A percentile compares a stretch with the other conserved stretches of the same genome.
These are phyloP conservation scores for Nasonia vitripennis DNA, from an alignment of 1,140 invertebrate species.

Conservation along the genomic window DNA sequence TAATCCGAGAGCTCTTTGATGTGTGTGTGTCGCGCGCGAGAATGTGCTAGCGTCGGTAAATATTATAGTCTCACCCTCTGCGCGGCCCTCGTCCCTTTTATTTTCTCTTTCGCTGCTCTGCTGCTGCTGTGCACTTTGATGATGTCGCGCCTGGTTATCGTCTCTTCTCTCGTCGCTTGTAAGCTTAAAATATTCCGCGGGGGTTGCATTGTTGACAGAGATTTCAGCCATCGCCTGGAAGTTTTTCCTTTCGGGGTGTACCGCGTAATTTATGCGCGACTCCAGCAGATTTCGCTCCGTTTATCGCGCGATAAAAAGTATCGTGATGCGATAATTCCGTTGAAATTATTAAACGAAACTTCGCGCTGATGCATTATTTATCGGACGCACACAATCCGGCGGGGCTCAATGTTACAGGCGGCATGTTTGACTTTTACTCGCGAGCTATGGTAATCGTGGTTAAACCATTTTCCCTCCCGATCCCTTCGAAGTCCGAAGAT, in stretches of 20 bases:
- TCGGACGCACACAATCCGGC: neutral
- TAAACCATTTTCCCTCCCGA: neutral
- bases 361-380: neutral
- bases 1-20: conserved; percentile 19
- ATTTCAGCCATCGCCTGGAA: neutral
- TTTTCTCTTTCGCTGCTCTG: neutral
- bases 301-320: too few species aligned
- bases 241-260: neutral
- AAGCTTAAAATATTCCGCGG: neutral
- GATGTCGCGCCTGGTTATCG: neutral
- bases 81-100: neutral
- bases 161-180: neutral
- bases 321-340: too few species aligned
- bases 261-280: too few species aligned
- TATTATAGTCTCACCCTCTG: neutral
- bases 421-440: neutral
- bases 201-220: neutral
- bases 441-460: neutral
- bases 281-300: too few species aligned
- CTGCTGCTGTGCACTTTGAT: neutral
- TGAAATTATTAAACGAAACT: neutral
- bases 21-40: neutral
- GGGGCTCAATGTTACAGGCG: neutral
- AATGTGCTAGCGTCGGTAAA: conserved; percentile 5
- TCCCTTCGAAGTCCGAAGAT: neutral